A percentile compares a stretch with the other conserved stretches of the same genome.
Evolutionary conservation across 2,888 invertebrate species (phyloP).

Genomic region (Agriopis marginaria): DNA sequence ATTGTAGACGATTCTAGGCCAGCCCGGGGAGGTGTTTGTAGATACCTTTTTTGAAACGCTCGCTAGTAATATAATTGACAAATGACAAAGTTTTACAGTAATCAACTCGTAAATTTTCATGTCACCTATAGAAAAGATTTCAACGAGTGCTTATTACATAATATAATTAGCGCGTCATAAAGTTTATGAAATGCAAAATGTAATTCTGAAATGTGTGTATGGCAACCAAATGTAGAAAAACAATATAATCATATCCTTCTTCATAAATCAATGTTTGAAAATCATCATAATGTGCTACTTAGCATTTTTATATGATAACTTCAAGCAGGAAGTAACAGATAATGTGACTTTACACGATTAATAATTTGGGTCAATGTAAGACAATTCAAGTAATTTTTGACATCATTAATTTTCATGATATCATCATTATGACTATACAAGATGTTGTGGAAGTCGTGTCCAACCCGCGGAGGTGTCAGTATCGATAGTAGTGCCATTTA

Average conservation of each 20-base stretch:
- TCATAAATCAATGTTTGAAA: not conserved
- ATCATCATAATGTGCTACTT: slow-evolving; percentile 12
- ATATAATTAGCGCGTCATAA: not conserved
- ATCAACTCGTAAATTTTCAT: not conserved
- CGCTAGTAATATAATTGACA: no score
- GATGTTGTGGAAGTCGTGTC: no score
- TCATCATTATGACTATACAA: slow-evolving; percentile 13
- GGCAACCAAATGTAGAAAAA: not conserved
- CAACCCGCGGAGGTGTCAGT: no score
- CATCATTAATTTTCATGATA: slow-evolving; percentile 33
- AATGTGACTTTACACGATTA: slow-evolving; percentile 52
- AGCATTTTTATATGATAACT: slow-evolving; percentile 26
- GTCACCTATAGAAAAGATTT: slow-evolving; percentile 43
- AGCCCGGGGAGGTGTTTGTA: no score
- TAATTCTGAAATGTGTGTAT: no score
- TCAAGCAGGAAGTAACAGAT: slow-evolving; percentile 59
- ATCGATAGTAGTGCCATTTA: no score
- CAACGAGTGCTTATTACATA: slow-evolving; percentile 29
- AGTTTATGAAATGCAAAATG: not conserved
- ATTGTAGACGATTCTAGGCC: no score
- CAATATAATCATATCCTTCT: not conserved
- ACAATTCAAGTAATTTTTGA: slow-evolving; percentile 30
- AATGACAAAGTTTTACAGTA: no score
- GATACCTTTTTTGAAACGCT: no score
- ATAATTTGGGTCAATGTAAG: slow-evolving; percentile 64